phyloP scores from a whole-genome alignment of 1,140 invertebrate species.

The Halesus radiatus region DNA sequence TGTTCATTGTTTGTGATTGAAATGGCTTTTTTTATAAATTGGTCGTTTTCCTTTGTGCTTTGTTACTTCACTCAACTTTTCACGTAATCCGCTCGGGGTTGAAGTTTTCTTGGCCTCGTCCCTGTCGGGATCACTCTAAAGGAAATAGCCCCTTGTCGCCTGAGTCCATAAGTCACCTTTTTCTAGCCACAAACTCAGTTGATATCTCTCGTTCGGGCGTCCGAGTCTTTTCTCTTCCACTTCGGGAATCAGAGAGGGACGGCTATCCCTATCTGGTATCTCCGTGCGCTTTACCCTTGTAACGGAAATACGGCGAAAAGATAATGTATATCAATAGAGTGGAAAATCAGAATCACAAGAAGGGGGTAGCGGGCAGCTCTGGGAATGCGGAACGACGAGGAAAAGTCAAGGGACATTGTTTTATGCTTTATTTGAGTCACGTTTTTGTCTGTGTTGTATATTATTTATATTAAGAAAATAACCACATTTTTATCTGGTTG shows the following conservation, averaged over 20 bases:
- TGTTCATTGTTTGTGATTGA: no score
- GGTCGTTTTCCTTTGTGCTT: neutral
- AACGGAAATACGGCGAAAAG: slow-evolving; percentile 49
- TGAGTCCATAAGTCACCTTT: slow-evolving; percentile 49
- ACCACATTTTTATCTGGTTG: no score
- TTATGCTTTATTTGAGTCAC: no score
- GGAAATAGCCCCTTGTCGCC: slow-evolving; percentile 44
- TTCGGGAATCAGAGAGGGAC: slow-evolving; percentile 30
- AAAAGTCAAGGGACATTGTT: no score
- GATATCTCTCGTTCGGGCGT: neutral
- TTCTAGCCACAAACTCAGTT: slow-evolving; percentile 6
- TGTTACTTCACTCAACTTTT: slow-evolving; percentile 4
- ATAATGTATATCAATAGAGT: slow-evolving; percentile 52
- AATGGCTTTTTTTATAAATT: neutral
- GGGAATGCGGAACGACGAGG: no score
- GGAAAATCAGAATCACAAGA: slow-evolving; percentile 37
- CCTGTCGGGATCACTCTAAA: slow-evolving; percentile 3
- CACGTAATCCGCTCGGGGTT: neutral
- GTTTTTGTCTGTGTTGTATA: no score
- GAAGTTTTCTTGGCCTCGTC: slow-evolving; percentile 20
- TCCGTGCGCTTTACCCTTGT: slow-evolving; percentile 37
- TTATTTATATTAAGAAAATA: no score
- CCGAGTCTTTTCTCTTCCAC: neutral
- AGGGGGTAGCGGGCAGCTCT: neutral
- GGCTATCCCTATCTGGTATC: slow-evolving; percentile 4